Evolutionary conservation across 2,888 invertebrate species (phyloP), one percentile per base, ranked within the genome.

Genomic region (Tetranychus piercei): DNA sequence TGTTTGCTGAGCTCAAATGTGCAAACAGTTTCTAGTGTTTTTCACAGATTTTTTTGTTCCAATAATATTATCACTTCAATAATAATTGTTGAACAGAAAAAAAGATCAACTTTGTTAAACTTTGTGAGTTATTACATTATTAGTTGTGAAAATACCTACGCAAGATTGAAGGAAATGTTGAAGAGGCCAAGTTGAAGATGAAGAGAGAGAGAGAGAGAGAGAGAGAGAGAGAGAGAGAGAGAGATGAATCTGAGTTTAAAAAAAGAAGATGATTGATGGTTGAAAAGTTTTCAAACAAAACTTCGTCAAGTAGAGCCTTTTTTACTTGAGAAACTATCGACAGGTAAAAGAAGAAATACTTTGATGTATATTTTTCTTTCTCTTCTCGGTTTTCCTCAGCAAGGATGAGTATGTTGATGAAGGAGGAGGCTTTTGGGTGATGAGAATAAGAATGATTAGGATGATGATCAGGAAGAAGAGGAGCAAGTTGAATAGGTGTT

Each of bases 141-240:
- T 55, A 55, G 55, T 55, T 55, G 55, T 55, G 55, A 55, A 55
- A 55, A 55, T 55, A 55, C 55, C 55, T 55, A 55, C 55, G 55
- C 55, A 55, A 55, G 55, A 15, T 55, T 55, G 9, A 7, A 55
- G 15, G 55, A 55, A 55, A 55, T 9, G 3, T 15, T 9, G 55
- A 55, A 15, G 55, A 6, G 55, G 55, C 55, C 55, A 55, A 15
- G 55, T 9, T 15, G 55, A 55, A 55, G 9, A 55, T 45, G 55
- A 9, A 45, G 45, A 45, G n/a, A n/a, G n/a, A n/a, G n/a, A n/a
- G n/a, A n/a, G n/a, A n/a, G n/a, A n/a, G n/a, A n/a, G 45, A 45
- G 8, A 11, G 45, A 55, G 55, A 55, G 15, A 55, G 45, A 45
- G 8, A 11, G 45, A 55, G 55, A 55, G 15, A 55, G 15, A 6